A percentile compares a stretch with the other conserved stretches of the same genome.
Evolutionary conservation across 1,140 invertebrate genomes (phyloP).

Genomic region (Drosophila tsacasi): DNA sequence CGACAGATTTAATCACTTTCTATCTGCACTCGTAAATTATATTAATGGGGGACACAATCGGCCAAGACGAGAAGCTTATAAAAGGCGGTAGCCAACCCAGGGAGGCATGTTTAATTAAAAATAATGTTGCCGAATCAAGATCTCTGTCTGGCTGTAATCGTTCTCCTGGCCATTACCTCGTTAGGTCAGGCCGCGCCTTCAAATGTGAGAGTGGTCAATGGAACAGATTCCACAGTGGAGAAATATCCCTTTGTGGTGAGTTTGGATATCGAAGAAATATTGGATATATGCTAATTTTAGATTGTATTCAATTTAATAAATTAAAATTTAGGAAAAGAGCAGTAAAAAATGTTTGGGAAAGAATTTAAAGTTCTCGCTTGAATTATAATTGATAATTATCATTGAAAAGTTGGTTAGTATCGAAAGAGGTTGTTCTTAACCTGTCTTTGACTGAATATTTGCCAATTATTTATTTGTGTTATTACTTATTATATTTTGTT

Average conservation of each 20-base stretch:
- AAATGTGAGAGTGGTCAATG: slow-evolving; percentile 69
- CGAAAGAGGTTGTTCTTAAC: too few relatives aligned
- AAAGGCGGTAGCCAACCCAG: slow-evolving; percentile 7
- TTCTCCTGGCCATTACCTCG: slow-evolving; percentile 5
- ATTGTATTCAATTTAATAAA: too few relatives aligned
- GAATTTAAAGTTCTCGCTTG: too few relatives aligned
- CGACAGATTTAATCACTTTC: slow-evolving; percentile 15
- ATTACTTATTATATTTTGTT: not conserved
- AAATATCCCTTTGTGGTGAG: slow-evolving; percentile 74
- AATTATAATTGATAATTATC: too few relatives aligned
- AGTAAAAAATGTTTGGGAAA: too few relatives aligned
- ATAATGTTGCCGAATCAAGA: slow-evolving; percentile 37
- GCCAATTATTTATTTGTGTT: too few relatives aligned
- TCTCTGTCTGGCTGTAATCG: slow-evolving; percentile 12
- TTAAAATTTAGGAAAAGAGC: too few relatives aligned
- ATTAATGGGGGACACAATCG: slow-evolving; percentile 10
- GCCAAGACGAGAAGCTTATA: slow-evolving; percentile 13
- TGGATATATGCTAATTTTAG: not conserved
- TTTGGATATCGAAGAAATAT: not conserved
- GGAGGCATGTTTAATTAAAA: slow-evolving; percentile 4
- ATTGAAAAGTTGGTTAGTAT: too few relatives aligned
- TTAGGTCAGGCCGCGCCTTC: slow-evolving; percentile 31
- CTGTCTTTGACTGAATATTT: too few relatives aligned
- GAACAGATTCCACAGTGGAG: slow-evolving; percentile 55
- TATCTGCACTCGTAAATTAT: slow-evolving; percentile 32